Base-by-base conservation (phyloP, 2,888 invertebrate genomes). In the Chironomus riparius region DNA sequence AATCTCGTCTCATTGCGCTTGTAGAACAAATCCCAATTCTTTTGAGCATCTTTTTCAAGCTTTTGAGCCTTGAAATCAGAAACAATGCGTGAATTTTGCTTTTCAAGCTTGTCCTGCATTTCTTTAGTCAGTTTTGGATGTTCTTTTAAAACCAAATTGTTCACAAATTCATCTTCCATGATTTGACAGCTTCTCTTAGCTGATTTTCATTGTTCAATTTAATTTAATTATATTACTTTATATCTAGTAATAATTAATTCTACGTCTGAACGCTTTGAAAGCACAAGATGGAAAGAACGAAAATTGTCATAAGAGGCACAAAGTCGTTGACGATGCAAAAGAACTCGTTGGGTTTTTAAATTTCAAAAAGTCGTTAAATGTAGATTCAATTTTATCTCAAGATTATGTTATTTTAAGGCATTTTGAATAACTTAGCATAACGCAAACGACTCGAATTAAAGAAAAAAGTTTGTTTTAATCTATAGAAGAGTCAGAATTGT, bases 21-120 rank as follows among this genome's bases (percentile, higher is more conserved):
- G 83, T 98, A 98, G 84, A 98, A 98, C 74, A 96, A 85, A 83
- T 98, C 98, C 98, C 98, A 98, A 81, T 97, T 90, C 77, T 92
- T 92, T 80, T 91, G 90, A 0, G 96, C 93, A 80, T 97, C 91
- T 68, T 84, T 85, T 82, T 97, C 97, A 2, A 97, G 82, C 82
- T 91, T 89, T 2, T 85, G 85, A 2, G 94, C 94, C 81, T 92
- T 92, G 79, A 90, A 89, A 21, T 90, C 89, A 0, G 92, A 83
- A 1, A 94, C 88, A 47, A 91, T 79, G 1, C 89, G 87, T 0
- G 85, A 65, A 81, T 95, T 89, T 84, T 95, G 94, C 1, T 86
- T 86, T 15, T 86, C 84, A 50, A 96, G 85, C 77, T 86, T 87
- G 62, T 85, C 83, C 68, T 86, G 86, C 80, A 93, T 92, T 71